These are phyloP conservation scores for Nephrotoma appendiculata DNA, from an alignment of 2,888 invertebrate genomes.

Conservation along the genomic window DNA sequence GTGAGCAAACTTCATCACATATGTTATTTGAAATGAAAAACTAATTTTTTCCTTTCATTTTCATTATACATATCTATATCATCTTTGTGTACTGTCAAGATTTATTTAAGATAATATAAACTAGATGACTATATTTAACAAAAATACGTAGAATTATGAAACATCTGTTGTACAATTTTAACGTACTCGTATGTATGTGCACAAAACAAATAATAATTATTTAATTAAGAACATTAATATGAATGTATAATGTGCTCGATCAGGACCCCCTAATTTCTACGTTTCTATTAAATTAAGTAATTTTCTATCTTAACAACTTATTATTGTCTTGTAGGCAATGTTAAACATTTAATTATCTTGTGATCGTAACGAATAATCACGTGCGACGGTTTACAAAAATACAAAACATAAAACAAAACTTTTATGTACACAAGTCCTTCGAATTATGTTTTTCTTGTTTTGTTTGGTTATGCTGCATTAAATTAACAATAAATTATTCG, in stretches of 20 bases:
- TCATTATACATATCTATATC: not conserved
- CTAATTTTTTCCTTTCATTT: not conserved
- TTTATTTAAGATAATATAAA: not conserved
- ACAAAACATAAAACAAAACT: not conserved
- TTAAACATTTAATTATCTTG: not conserved
- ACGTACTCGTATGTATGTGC: not conserved
- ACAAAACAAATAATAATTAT: not conserved
- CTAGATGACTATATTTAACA: not conserved
- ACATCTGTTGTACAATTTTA: not conserved
- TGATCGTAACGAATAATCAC: not conserved
- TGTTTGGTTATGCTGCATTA: not conserved
- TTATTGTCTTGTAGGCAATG: not conserved
- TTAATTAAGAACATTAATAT: not conserved
- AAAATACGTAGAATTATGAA: not conserved
- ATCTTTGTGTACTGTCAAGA: not conserved
- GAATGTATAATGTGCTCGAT: not conserved
- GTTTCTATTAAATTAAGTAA: not conserved
- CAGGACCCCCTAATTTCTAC: not conserved
- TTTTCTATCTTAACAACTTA: not conserved
- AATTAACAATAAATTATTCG: not conserved
- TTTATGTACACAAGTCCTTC: not conserved
- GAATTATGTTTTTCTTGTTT: not conserved
- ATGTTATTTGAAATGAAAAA: not conserved
- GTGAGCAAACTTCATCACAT: not conserved
- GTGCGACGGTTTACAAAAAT: not conserved